phyloP scores from a whole-genome alignment of 1,140 invertebrate species.

The Lysiphlebus fabarum region DNA sequence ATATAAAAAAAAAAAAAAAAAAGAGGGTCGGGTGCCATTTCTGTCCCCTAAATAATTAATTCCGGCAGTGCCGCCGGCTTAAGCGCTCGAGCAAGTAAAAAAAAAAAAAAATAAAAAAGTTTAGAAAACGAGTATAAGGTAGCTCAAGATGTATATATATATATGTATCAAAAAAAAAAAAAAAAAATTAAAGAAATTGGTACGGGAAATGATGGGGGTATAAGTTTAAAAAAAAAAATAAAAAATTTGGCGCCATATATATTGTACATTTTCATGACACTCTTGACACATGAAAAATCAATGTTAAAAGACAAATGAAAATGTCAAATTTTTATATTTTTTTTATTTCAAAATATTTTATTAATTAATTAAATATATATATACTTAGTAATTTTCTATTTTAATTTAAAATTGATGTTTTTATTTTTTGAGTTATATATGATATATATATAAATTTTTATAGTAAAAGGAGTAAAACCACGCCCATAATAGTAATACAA shows the following conservation, averaged over 20 bases:
- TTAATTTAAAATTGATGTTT: too few species aligned
- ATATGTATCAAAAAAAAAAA: background rate
- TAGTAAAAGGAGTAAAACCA: slow-evolving; percentile 20
- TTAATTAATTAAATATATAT: too few species aligned
- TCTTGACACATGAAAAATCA: slow-evolving; percentile 11
- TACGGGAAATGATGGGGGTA: background rate
- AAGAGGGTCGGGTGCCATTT: slow-evolving; percentile 46
- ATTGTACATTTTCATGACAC: slow-evolving; percentile 15
- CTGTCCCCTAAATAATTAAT: slow-evolving; percentile 56
- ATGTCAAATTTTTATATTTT: too few species aligned
- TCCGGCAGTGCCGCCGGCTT: slow-evolving; percentile 50
- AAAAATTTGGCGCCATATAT: slow-evolving; percentile 26
- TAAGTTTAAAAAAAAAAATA: slow-evolving; percentile 25
- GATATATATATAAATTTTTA: too few species aligned
- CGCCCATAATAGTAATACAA: background rate
- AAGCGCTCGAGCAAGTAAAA: slow-evolving; percentile 35
- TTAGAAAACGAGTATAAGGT: background rate
- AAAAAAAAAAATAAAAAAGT: slow-evolving; percentile 17
- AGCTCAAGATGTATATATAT: slow-evolving; percentile 5
- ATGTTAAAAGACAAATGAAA: background rate
- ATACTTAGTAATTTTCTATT: too few species aligned
- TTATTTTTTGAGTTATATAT: too few species aligned
- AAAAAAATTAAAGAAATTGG: background rate
- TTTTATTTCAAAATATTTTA: too few species aligned
- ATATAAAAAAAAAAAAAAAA: slow-evolving; percentile 26